A percentile compares a stretch with the other conserved stretches of the same genome.
phyloP scores from a whole-genome alignment of 2,113 vertebrate species.

The Nymphicus hollandicus region DNA sequence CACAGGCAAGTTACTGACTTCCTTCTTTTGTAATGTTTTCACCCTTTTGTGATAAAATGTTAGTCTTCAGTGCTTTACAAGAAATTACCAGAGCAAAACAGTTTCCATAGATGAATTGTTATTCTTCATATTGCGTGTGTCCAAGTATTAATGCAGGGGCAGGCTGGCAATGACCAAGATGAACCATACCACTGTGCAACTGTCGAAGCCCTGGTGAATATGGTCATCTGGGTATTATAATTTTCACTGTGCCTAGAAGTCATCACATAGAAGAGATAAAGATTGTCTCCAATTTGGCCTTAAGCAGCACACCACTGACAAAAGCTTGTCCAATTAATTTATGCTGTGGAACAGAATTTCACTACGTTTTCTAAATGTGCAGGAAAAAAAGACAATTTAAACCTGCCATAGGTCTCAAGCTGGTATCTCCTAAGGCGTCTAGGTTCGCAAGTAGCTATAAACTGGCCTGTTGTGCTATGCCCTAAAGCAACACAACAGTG shows the following conservation, averaged over 20 bases:
- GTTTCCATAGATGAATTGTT: not conserved
- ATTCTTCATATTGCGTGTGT: not conserved
- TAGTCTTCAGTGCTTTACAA: not conserved
- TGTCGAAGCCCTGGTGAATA: not conserved
- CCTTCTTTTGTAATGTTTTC: not conserved
- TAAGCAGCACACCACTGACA: conserved; percentile 2
- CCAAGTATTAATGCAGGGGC: not conserved
- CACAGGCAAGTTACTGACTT: not conserved
- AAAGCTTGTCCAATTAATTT: conserved; percentile 52
- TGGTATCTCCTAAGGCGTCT: conserved; percentile 52
- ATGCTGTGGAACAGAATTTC: conserved; percentile 18
- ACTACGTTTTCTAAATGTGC: conserved; percentile 11
- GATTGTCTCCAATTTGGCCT: conserved; percentile 28
- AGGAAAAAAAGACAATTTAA: conserved; percentile 44
- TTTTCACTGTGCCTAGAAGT: conserved; percentile 24
- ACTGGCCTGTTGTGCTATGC: conserved; percentile 26
- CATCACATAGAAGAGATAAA: not conserved
- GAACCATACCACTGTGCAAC: not conserved
- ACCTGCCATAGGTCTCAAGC: conserved; percentile 38
- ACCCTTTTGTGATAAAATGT: not conserved
- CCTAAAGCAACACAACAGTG: conserved; percentile 29
- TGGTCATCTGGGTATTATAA: conserved; percentile 3
- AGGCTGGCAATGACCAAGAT: not conserved
- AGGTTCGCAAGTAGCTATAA: conserved; percentile 42
- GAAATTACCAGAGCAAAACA: not conserved